phyloP scores from a whole-genome alignment of 2,113 vertebrate genomes.

The Cygnus atratus region DNA sequence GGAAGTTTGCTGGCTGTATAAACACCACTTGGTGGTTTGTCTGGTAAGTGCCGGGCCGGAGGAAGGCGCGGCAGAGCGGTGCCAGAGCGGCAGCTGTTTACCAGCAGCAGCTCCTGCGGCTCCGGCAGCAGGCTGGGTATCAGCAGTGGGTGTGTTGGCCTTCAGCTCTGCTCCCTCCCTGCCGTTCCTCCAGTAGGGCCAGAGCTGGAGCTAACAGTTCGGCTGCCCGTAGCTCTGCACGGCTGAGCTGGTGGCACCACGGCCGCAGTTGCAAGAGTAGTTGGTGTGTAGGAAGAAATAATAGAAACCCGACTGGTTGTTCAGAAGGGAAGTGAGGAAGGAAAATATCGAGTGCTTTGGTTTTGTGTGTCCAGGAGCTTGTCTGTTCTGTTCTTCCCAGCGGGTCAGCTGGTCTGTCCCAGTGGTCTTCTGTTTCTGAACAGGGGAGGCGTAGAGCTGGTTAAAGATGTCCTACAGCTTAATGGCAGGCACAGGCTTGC shows the following conservation, averaged over 20 bases:
- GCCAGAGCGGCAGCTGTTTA: background rate
- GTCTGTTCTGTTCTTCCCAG: background rate
- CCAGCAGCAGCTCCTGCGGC: background rate
- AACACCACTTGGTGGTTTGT: background rate
- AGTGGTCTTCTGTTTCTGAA: background rate
- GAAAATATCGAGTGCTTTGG: background rate
- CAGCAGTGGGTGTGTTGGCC: background rate
- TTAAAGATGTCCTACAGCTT: background rate
- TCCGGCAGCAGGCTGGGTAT: background rate
- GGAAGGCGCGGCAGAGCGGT: background rate
- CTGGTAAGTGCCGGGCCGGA: fast-evolving
- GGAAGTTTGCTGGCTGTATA: background rate
- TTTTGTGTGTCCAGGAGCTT: background rate
- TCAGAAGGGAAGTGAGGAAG: background rate
- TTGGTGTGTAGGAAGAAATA: background rate
- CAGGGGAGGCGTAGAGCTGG: background rate
- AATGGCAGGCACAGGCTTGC: fast-evolving
- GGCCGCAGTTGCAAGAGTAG: background rate
- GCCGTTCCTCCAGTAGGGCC: background rate
- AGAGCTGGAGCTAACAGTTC: background rate
- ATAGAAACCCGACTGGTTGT: background rate
- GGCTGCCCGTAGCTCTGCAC: background rate
- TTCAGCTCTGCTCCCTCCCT: background rate
- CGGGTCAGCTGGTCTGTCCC: background rate
- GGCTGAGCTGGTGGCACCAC: background rate